Evolutionary conservation across 2,113 vertebrate species (phyloP).

Genomic region (Ceyx cyanopectus): DNA sequence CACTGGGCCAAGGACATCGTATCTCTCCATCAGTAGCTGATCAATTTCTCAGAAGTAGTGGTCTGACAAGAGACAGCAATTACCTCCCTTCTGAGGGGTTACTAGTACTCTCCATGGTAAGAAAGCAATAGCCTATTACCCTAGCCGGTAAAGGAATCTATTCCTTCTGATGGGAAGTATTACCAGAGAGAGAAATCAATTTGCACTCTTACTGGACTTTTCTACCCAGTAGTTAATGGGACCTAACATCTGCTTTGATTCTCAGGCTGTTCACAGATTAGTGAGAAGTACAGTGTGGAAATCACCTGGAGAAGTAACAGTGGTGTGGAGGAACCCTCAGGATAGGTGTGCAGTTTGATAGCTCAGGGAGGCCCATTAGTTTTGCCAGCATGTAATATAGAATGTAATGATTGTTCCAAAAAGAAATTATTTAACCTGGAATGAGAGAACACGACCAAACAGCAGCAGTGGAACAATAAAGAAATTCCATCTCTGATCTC

Average conservation of each 20-base stretch:
- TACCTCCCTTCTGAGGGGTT: neutral
- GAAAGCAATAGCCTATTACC: neutral
- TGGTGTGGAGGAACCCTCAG: neutral
- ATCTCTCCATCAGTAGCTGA: constrained; percentile 15
- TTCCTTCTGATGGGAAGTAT: neutral
- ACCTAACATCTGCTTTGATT: neutral
- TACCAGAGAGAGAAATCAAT: neutral
- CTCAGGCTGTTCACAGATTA: neutral
- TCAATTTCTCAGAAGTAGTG: neutral
- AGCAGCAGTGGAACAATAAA: constrained; percentile 25
- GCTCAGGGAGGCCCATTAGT: neutral
- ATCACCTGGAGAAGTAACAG: neutral
- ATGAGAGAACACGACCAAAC: constrained; percentile 13
- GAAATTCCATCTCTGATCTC: constrained; percentile 28
- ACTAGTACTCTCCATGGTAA: neutral
- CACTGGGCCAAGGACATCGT: neutral
- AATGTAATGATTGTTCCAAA: constrained; percentile 19
- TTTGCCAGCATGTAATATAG: neutral
- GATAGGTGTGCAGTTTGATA: neutral
- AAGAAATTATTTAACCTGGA: constrained; percentile 60
- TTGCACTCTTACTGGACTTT: neutral
- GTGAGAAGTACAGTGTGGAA: neutral
- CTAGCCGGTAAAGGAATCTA: neutral
- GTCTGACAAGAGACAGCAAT: neutral
- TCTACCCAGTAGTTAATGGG: neutral